Evolutionary conservation across 2,888 invertebrate species (phyloP).

Genomic region (Euplexia lucipara): DNA sequence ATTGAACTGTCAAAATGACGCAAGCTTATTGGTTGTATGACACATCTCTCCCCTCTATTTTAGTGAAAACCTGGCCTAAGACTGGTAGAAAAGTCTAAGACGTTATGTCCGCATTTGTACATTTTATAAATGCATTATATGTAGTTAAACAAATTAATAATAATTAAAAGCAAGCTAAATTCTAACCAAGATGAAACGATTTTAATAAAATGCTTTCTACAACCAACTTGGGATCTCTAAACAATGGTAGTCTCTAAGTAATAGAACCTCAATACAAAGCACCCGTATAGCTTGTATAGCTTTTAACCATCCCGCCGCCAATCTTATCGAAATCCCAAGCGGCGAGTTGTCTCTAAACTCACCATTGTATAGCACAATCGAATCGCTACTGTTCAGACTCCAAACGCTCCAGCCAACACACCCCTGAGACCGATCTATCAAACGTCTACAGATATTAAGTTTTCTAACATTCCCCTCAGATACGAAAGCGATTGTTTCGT

Average conservation of each 20-base stretch:
- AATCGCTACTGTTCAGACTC: slow-evolving; percentile 78
- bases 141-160: too few relatives aligned
- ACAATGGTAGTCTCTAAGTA: slow-evolving; percentile 31
- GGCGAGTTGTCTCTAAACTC: slow-evolving; percentile 70
- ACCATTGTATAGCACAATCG: slow-evolving; percentile 71
- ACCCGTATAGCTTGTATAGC: slow-evolving; percentile 20
- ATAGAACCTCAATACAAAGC: slow-evolving; percentile 23
- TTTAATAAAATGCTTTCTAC: neutral
- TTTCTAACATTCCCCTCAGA: slow-evolving; percentile 79
- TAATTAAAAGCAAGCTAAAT: neutral
- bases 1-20: too few relatives aligned
- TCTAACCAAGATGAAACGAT: neutral
- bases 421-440: slow-evolving; percentile 89
- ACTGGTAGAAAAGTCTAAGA: too few relatives aligned
- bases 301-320: slow-evolving; percentile 38
- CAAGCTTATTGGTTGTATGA: too few relatives aligned
- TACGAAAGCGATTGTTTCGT: slow-evolving; percentile 87
- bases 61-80: too few relatives aligned
- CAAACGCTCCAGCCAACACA: slow-evolving; percentile 58
- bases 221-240: slow-evolving; percentile 13
- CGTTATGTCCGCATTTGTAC: too few relatives aligned
- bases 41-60: too few relatives aligned
- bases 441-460: slow-evolving; percentile 83
- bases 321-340: slow-evolving; percentile 67
- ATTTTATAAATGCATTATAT: too few relatives aligned